Evolutionary conservation across 2,888 invertebrate species (phyloP).

Genomic region (Drosophila hawaiiensis): DNA sequence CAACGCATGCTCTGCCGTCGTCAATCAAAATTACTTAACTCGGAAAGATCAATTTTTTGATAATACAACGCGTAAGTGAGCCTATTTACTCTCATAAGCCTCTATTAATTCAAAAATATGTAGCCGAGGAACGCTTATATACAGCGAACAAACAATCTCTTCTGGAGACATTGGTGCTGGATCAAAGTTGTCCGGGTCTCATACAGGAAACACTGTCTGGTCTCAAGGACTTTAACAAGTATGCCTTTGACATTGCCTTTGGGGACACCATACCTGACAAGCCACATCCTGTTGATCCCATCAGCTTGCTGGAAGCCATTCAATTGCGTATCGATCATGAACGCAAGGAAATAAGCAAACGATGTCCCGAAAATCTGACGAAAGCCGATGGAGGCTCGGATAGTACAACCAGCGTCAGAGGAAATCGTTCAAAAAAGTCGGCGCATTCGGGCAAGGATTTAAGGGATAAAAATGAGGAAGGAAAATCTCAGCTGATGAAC

Average conservation of each 20-base stretch:
- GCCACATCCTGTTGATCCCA: constrained; percentile 63
- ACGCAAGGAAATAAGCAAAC: constrained; percentile 45
- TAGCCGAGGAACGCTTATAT: constrained; percentile 51
- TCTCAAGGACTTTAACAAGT: constrained; percentile 63
- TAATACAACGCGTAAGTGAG: constrained; percentile 35
- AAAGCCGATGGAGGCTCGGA: constrained; percentile 8
- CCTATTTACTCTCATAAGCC: too few relatives aligned
- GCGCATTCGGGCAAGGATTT: background rate
- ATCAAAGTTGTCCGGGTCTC: constrained; percentile 64
- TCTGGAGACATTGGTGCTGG: constrained; percentile 64
- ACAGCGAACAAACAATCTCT: constrained; percentile 29
- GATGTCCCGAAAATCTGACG: background rate
- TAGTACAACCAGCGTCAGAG: background rate
- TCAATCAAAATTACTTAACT: background rate
- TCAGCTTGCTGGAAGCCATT: constrained; percentile 78
- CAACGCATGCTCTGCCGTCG: background rate
- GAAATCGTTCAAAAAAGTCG: background rate
- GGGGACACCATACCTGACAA: constrained; percentile 41
- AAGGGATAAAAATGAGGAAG: background rate
- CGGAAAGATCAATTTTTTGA: background rate
- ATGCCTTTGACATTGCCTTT: constrained; percentile 57
- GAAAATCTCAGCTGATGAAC: too few relatives aligned
- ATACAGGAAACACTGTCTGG: constrained; percentile 73
- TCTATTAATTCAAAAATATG: background rate
- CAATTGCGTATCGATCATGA: constrained; percentile 70